Percentiles rank a stretch among this genome's conserved stretches.
These are phyloP conservation scores for Sipunculus nudus DNA, from an alignment of 2,888 invertebrate species.

Conservation along the genomic window DNA sequence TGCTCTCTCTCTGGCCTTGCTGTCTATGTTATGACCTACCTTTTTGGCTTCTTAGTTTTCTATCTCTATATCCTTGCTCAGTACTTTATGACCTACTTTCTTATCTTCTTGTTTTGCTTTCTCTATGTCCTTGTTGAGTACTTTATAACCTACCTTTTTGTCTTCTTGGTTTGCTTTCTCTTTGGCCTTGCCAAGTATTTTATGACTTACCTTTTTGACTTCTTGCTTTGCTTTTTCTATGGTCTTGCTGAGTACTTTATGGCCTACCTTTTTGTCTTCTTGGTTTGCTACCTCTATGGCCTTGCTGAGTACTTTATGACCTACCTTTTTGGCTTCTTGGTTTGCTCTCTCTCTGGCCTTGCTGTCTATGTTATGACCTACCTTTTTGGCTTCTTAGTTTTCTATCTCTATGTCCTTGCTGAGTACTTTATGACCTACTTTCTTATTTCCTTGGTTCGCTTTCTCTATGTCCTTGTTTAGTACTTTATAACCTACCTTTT, in stretches of 20 bases:
- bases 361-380: slow-evolving; percentile 64
- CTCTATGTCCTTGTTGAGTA: no score
- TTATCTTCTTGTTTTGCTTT: no score
- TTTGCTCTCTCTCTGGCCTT: slow-evolving; percentile 61
- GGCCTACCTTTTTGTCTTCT: slow-evolving; percentile 25
- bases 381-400: no score
- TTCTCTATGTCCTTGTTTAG: no score
- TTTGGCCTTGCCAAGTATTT: slow-evolving; percentile 63
- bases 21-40: slow-evolving; percentile 63
- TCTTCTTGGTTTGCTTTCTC: slow-evolving; percentile 53
- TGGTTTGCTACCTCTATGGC: slow-evolving; percentile 60
- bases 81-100: no score
- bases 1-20: slow-evolving; percentile 61
- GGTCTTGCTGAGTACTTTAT: no score
- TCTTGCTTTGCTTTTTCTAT: slow-evolving; percentile 79
- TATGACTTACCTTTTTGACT: slow-evolving; percentile 60
- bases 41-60: slow-evolving; percentile 59
- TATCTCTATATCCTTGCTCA: slow-evolving; percentile 82
- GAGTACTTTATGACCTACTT: no score
- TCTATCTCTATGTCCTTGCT: no score
- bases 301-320: slow-evolving; percentile 64
- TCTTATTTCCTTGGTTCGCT: no score
- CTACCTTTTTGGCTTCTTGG: slow-evolving; percentile 36
- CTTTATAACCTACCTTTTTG: slow-evolving; percentile 16
- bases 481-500: no score